Percentiles rank a stretch among this genome's conserved stretches.
Evolutionary conservation across 1,140 invertebrate species (phyloP).

Genomic region (Drosophila busckii): DNA sequence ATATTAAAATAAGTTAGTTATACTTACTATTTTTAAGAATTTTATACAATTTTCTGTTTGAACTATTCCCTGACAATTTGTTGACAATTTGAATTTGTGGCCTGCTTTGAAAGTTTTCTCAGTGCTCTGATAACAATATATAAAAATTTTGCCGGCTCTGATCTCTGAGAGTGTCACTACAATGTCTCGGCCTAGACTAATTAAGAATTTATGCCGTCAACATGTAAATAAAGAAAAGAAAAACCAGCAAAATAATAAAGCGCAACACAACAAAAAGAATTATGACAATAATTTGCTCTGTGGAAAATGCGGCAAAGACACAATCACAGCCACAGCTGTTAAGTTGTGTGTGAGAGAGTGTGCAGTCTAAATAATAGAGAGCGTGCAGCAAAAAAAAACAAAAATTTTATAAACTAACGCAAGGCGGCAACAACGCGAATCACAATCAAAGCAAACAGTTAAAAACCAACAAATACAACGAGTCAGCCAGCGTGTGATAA

Average conservation of each 20-base stretch:
- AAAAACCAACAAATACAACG: conserved; percentile 31
- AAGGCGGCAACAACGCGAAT: conserved; percentile 12
- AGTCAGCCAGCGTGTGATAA: conserved; percentile 8
- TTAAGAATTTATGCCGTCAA: conserved; percentile 66
- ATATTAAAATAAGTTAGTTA: too few relatives aligned
- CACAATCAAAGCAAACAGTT: conserved; percentile 48
- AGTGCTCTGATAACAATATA: too few relatives aligned
- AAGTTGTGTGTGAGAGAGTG: conserved; percentile 19
- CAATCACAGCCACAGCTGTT: conserved; percentile 14
- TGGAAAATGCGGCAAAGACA: conserved; percentile 59
- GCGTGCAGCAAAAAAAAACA: conserved; percentile 45
- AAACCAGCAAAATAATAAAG: conserved; percentile 27
- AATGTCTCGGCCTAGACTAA: conserved; percentile 48
- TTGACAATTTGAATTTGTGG: too few relatives aligned
- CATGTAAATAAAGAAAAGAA: conserved; percentile 33
- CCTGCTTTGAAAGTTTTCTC: too few relatives aligned
- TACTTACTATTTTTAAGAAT: too few relatives aligned
- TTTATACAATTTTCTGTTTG: too few relatives aligned
- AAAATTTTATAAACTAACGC: conserved; percentile 54
- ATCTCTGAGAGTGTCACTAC: too few relatives aligned
- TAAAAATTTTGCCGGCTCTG: too few relatives aligned
- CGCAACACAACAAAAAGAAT: conserved; percentile 32
- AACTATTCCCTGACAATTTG: too few relatives aligned
- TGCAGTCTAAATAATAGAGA: conserved; percentile 62
- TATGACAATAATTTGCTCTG: conserved; percentile 69